These are phyloP conservation scores for Apocheima hispidaria DNA, from an alignment of 2,888 invertebrate species.

Conservation along the genomic window DNA sequence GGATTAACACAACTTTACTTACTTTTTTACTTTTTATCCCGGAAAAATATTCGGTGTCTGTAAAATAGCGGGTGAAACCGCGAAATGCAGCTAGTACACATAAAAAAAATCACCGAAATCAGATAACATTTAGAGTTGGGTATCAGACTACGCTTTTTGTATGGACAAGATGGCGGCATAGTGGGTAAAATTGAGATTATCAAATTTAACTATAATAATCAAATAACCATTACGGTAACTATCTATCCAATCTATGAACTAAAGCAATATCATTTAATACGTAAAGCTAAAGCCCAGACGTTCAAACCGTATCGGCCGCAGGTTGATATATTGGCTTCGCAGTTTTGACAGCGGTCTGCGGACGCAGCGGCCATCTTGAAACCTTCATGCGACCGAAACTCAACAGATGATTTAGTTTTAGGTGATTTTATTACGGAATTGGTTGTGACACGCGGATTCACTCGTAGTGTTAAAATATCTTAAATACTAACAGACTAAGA, in stretches of 20 bases:
- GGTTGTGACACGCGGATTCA: too few species aligned
- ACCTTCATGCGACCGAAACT: constrained; percentile 15
- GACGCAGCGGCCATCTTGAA: constrained; percentile 7
- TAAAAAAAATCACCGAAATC: too few species aligned
- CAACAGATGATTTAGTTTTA: constrained; percentile 21
- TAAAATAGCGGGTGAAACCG: too few species aligned
- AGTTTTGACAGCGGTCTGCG: constrained; percentile 32
- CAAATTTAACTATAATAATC: background rate
- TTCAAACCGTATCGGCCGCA: constrained; percentile 15
- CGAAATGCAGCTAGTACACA: too few species aligned
- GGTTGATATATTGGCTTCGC: constrained; percentile 23
- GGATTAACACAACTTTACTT: too few species aligned
- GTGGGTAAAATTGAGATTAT: background rate
- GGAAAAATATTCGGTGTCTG: too few species aligned
- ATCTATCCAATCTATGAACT: constrained; percentile 2
- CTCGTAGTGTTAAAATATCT: too few species aligned
- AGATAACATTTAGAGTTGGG: too few species aligned
- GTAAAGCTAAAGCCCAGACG: constrained; percentile 10
- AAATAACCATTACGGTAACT: constrained; percentile 4
- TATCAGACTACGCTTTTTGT: too few species aligned
- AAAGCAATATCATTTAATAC: background rate
- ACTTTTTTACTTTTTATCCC: too few species aligned
- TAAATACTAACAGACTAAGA: too few species aligned
- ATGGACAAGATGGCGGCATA: too few species aligned
- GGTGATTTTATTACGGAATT: background rate